phyloP scores from a whole-genome alignment of 2,888 invertebrate genomes.

The Cephus pygmeus region DNA sequence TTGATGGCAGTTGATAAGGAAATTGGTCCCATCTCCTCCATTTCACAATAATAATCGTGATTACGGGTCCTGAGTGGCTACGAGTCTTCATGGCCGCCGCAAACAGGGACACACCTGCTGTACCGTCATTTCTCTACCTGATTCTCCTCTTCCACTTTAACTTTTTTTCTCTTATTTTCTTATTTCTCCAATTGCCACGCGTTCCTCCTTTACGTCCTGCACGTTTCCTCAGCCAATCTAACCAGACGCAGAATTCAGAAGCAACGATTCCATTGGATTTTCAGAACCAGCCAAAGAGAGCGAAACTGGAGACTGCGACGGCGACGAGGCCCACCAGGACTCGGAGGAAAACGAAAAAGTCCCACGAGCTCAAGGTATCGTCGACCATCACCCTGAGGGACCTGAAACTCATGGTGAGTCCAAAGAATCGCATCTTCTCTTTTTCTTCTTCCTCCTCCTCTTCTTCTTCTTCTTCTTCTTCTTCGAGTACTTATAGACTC shows the following conservation, averaged over 20 bases:
- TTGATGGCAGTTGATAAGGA: constrained; percentile 50
- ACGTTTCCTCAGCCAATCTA: background rate
- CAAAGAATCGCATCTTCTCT: background rate
- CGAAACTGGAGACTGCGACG: constrained; percentile 37
- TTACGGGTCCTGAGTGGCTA: constrained; percentile 34
- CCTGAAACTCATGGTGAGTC: constrained; percentile 58
- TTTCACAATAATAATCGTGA: constrained; percentile 57
- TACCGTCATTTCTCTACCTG: constrained; percentile 10
- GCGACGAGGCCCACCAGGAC: constrained; percentile 50
- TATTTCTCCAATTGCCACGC: background rate
- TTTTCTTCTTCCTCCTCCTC: background rate
- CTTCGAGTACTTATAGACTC: background rate
- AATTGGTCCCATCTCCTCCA: constrained; percentile 48
- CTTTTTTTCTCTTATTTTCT: background rate
- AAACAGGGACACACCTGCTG: constrained; percentile 31
- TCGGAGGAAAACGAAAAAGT: constrained; percentile 58
- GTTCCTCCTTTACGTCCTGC: background rate
- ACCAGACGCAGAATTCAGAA: background rate
- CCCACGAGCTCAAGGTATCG: constrained; percentile 58
- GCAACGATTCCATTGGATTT: background rate
- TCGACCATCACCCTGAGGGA: constrained; percentile 58
- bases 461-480: background rate
- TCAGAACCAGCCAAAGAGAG: constrained; percentile 36
- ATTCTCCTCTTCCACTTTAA: constrained; percentile 9
- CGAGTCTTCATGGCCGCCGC: constrained; percentile 9